phyloP scores from a whole-genome alignment of 2,888 invertebrate genomes.

The Drosophila greeni region DNA sequence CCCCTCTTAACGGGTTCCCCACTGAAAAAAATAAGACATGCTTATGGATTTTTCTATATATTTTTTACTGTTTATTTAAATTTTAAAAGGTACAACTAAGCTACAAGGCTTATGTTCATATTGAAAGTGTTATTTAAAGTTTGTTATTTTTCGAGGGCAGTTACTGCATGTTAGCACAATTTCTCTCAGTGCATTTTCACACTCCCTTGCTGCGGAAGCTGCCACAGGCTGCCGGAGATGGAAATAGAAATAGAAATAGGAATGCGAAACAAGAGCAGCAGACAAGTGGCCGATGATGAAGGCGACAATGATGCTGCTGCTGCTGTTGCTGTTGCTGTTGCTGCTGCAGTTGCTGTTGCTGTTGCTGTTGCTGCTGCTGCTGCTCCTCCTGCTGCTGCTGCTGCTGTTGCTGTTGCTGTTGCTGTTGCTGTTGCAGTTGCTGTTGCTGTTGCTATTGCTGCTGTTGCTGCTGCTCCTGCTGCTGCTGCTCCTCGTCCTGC shows the following conservation, averaged over 20 bases:
- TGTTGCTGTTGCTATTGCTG: neutral
- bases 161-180: too few relatives aligned
- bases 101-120: too few relatives aligned
- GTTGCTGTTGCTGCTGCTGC: neutral
- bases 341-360: neutral
- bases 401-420: neutral
- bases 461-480: neutral
- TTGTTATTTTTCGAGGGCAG: neutral
- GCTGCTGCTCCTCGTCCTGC: too few relatives aligned
- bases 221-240: conserved; percentile 25
- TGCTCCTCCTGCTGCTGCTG: too few relatives aligned
- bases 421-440: neutral
- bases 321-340: too few relatives aligned
- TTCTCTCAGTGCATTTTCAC: conserved; percentile 5
- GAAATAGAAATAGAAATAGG: conserved; percentile 29
- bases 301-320: conserved; percentile 10
- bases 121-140: neutral
- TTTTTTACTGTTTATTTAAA: neutral
- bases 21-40: neutral
- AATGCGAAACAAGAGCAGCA: conserved; percentile 23
- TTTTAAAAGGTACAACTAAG: too few relatives aligned
- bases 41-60: neutral
- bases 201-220: conserved; percentile 10
- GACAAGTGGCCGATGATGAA: conserved; percentile 33
- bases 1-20: neutral